Conservation (phyloP, 2,888 invertebrate species). For the Monopis laevigella region DNA sequence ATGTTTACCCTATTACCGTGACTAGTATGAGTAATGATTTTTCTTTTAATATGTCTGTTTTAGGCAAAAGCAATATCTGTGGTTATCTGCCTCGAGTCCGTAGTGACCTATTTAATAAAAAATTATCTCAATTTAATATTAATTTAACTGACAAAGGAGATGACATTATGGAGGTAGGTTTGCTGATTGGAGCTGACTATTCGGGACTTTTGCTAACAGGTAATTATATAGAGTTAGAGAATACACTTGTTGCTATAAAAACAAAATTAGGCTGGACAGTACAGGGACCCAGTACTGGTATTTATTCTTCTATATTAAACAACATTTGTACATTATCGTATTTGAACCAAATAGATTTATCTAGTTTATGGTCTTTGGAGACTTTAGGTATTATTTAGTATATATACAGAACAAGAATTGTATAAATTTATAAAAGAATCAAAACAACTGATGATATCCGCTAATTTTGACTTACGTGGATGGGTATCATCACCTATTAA, state of each 20-base stretch:
- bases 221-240: background rate
- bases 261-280: conserved; percentile 8
- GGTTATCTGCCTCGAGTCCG: background rate
- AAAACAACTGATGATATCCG: conserved; percentile 14
- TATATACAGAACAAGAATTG: conserved; percentile 13
- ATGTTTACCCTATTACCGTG: background rate
- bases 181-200: conserved; percentile 5
- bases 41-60: background rate
- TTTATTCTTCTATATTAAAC: background rate
- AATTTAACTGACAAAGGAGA: too few relatives aligned
- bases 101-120: background rate
- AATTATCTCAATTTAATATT: too few relatives aligned
- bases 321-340: background rate
- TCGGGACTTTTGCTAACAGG: conserved; percentile 1
- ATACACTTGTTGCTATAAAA: conserved; percentile 1
- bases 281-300: background rate
- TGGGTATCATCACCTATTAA: conserved; percentile 14
- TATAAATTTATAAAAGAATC: conserved; percentile 15
- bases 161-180: background rate
- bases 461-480: conserved; percentile 16
- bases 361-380: conserved; percentile 4
- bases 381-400: conserved; percentile 11
- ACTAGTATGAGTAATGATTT: conserved; percentile 5
- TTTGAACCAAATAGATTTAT: background rate
- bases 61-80: conserved; percentile 2